Percentiles rank a stretch among this genome's conserved stretches.
phyloP scores from a whole-genome alignment of 2,888 invertebrate genomes.

The Asteroscopus sphinx region DNA sequence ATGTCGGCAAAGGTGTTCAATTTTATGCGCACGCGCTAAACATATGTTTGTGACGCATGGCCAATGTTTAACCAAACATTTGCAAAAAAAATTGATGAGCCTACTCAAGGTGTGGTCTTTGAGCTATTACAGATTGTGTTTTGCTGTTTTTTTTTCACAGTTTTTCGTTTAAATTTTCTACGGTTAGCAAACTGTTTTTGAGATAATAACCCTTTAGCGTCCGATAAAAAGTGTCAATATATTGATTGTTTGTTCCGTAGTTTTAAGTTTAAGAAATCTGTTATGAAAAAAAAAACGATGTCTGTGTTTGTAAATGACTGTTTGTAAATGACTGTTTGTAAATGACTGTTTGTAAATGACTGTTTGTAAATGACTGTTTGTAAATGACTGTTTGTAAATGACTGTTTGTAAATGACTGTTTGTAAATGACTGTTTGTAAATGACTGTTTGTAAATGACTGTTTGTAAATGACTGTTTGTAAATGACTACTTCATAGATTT shows the following conservation, averaged over 20 bases:
- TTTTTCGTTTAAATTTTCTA: constrained; percentile 38
- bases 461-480: too few relatives aligned
- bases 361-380: too few relatives aligned
- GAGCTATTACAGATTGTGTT: constrained; percentile 60
- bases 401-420: too few relatives aligned
- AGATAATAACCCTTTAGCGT: constrained; percentile 33
- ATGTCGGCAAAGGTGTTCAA: constrained; percentile 82
- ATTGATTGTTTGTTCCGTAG: constrained; percentile 19
- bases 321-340: too few relatives aligned
- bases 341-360: too few relatives aligned
- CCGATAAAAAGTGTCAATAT: constrained; percentile 33
- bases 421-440: too few relatives aligned
- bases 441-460: too few relatives aligned
- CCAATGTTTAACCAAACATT: constrained; percentile 69
- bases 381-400: too few relatives aligned
- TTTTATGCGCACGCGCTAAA: constrained; percentile 75
- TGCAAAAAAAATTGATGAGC: constrained; percentile 68
- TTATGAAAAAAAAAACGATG: neutral
- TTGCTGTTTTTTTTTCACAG: constrained; percentile 46
- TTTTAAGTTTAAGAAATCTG: neutral
- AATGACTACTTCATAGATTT: too few relatives aligned
- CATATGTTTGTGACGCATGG: constrained; percentile 71
- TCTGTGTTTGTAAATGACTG: too few relatives aligned
- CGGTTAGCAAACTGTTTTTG: constrained; percentile 23
- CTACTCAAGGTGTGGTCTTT: constrained; percentile 69